phyloP scores from a whole-genome alignment of 2,888 invertebrate genomes.

The Acrocera orbiculus region DNA sequence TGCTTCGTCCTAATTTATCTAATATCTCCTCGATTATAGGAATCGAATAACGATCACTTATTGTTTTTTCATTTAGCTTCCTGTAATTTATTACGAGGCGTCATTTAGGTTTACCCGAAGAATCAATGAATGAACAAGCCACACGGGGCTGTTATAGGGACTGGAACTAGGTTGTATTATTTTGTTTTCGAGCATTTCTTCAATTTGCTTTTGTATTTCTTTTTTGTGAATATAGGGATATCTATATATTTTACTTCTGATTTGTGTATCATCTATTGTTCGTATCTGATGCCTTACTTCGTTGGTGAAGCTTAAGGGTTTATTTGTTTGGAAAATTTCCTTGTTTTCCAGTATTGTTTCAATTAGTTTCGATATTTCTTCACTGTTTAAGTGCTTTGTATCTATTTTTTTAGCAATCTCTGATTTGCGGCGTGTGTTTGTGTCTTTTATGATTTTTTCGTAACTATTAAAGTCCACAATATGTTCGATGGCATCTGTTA shows the following conservation, averaged over 20 bases:
- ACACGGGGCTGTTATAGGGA: background rate
- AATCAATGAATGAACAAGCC: background rate
- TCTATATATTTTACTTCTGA: background rate
- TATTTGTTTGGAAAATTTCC: background rate
- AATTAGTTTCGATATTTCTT: background rate
- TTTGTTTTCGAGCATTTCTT: too few relatives aligned
- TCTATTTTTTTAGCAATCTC: background rate
- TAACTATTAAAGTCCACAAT: too few relatives aligned
- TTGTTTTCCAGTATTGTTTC: background rate
- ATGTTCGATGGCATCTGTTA: too few relatives aligned
- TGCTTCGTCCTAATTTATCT: background rate
- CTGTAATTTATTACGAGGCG: background rate
- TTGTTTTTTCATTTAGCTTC: background rate
- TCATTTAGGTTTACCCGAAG: background rate
- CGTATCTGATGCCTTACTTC: background rate
- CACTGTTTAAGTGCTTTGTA: background rate
- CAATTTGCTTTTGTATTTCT: background rate
- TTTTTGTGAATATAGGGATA: too few relatives aligned
- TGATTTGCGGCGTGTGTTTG: too few relatives aligned
- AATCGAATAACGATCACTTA: background rate
- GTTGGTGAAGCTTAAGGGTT: background rate
- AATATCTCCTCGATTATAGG: conserved; percentile 1
- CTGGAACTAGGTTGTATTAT: background rate
- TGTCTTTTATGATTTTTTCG: too few relatives aligned
- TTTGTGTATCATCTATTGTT: background rate